Base-by-base conservation (phyloP, 2,113 vertebrate species). In the Strigops habroptila region DNA sequence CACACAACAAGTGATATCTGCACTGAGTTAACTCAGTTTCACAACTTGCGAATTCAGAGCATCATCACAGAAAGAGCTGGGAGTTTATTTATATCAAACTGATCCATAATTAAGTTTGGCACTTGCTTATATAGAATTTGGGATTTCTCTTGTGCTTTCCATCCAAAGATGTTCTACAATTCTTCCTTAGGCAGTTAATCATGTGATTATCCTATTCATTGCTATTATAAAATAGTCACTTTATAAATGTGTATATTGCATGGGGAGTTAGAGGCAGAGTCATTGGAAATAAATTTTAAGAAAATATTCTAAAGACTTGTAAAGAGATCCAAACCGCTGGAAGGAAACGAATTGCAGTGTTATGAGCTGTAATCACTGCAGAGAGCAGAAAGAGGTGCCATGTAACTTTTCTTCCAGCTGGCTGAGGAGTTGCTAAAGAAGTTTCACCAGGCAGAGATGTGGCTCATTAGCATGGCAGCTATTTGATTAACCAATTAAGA, bases 401-500 rank as follows among this genome's bases (percentile, higher is more conserved):
- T 77, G 49, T 23, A 67, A 62, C 46, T 49, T 69, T 44, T 48
- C 67, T 53, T 90, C 62, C 39, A 81, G 49, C 48, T 52, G 44
- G 28, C 24, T 62, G 14, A 14, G 30, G 16, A 52, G 39, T 9
- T 63, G 37, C 21, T 64, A 18, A 88, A 86, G 82, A 78, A 78
- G 8, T 6, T 17, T 30, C 77, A 81, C 8, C 69, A 60, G 73
- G 60, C 43, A 90, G 73, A 93, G 81, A 31, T 53, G 31, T 41
- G 77, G 81, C 80, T 90, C 62, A 22, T 63, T 79, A 88, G n/a
- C 0, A 0, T 57, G 86, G 51, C 80, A 90, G 73, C 57, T 86
- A 69, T 88, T 84, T 86, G 52, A 65, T 88, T 96, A 94, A 88
- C 31, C 52, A 88, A 62, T 95, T 84, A 88, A 88, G 82, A 95